Conservation (phyloP, 2,113 vertebrate species). For the Pachycephala philippinensis region DNA sequence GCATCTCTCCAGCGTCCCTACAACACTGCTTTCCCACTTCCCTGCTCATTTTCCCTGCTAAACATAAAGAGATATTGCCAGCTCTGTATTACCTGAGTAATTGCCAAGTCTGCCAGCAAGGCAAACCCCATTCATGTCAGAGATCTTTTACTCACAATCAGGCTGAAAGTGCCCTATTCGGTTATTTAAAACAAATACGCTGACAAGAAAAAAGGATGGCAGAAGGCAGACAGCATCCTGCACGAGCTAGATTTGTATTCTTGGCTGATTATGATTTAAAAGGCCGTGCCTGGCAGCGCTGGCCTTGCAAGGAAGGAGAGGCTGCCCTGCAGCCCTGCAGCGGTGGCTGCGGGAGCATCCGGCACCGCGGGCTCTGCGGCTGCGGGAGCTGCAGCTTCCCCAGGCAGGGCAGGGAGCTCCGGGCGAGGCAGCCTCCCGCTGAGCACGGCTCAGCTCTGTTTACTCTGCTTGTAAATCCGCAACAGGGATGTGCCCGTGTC, state of each 20-base stretch:
- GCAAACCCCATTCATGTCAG: not conserved
- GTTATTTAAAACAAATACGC: not conserved
- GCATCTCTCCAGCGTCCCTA: not conserved
- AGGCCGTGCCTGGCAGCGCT: not conserved
- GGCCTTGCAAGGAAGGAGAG: not conserved
- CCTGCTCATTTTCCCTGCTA: not conserved
- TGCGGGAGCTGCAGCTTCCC: not conserved
- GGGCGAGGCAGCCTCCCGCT: not conserved
- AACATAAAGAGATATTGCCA: not conserved
- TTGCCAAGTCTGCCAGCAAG: not conserved
- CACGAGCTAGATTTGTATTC: not conserved
- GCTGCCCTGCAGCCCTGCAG: conserved; percentile 6
- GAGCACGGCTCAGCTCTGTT: not conserved
- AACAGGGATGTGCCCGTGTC: not conserved
- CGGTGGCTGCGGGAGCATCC: not conserved
- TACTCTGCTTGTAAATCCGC: not conserved
- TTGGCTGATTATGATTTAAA: not conserved
- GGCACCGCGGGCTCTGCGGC: not conserved
- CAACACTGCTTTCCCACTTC: not conserved
- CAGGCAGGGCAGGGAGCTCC: not conserved
- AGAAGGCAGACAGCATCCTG: not conserved
- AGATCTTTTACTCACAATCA: not conserved
- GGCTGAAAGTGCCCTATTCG: not conserved
- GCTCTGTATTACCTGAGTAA: not conserved
- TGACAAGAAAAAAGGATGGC: not conserved